Conservation (phyloP, 1,140 invertebrate genomes). For the Drosophila guanche region DNA sequence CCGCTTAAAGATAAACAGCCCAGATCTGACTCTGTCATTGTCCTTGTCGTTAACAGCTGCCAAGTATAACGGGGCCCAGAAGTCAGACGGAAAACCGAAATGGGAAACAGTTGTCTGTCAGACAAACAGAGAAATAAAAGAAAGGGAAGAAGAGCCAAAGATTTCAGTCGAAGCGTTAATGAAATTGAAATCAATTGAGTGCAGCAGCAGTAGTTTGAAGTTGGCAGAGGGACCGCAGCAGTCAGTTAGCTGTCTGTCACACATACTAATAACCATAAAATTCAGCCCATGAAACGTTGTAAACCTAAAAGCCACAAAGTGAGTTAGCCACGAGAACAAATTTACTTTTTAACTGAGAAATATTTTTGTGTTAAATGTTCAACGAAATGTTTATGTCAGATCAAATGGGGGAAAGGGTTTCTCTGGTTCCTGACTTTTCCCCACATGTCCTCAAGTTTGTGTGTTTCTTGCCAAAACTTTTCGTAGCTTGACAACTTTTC, state of each 20-base stretch:
- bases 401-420: not conserved
- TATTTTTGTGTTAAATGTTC: constrained; percentile 55
- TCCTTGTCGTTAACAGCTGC: constrained; percentile 18
- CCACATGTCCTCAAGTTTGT: constrained; percentile 71
- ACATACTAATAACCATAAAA: constrained; percentile 9
- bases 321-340: constrained; percentile 52
- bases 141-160: not conserved
- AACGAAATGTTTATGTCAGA: constrained; percentile 45
- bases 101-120: constrained; percentile 48
- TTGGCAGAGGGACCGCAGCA: constrained; percentile 25
- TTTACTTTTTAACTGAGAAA: constrained; percentile 59
- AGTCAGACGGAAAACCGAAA: constrained; percentile 37
- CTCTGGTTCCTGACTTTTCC: constrained; percentile 35
- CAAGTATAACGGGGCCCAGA: constrained; percentile 10
- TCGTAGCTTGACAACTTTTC: constrained; percentile 65
- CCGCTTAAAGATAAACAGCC: not conserved
- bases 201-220: not conserved
- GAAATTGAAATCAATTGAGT: constrained; percentile 75
- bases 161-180: constrained; percentile 63
- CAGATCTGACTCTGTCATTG: not conserved
- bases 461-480: constrained; percentile 55
- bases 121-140: constrained; percentile 32
- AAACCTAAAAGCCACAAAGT: constrained; percentile 45
- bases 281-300: constrained; percentile 4
- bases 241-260: constrained; percentile 1